Evolutionary conservation across 2,888 invertebrate species (phyloP).

Genomic region (Trachelus troglodyta): DNA sequence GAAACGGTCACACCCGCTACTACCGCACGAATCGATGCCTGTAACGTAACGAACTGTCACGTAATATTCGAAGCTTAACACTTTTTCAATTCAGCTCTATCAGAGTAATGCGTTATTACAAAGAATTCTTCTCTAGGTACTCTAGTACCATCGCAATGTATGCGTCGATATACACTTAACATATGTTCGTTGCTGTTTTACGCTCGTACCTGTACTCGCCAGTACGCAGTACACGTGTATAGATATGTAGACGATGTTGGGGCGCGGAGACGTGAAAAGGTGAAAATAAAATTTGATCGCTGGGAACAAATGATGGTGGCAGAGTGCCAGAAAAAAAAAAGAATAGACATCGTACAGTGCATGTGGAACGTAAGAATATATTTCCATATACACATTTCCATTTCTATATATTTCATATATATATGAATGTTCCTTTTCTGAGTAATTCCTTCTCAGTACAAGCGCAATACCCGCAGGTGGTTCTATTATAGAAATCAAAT

Average conservation of each 20-base stretch:
- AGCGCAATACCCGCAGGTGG: not conserved
- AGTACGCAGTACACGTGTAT: not conserved
- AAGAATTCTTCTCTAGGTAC: not conserved
- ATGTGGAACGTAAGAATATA: constrained; percentile 41
- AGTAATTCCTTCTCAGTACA: not conserved
- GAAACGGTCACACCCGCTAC: not conserved
- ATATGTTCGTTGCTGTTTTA: not conserved
- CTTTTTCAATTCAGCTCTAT: not conserved
- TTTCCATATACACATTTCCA: constrained; percentile 37
- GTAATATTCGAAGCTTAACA: not conserved
- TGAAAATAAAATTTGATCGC: constrained; percentile 54
- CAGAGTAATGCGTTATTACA: not conserved
- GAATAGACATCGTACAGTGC: constrained; percentile 39
- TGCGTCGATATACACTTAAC: not conserved
- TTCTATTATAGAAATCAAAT: not conserved
- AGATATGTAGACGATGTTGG: not conserved
- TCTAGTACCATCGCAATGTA: not conserved
- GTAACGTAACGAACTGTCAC: no score
- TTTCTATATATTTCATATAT: constrained; percentile 17
- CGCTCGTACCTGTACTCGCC: not conserved
- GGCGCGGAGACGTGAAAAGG: constrained; percentile 14
- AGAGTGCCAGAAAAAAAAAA: constrained; percentile 48
- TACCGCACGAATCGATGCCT: not conserved
- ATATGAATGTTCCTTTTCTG: constrained; percentile 44
- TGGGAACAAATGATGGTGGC: constrained; percentile 55